These are phyloP conservation scores for Pseudachorutes palmiensis DNA, from an alignment of 1,140 invertebrate species.

Conservation along the genomic window DNA sequence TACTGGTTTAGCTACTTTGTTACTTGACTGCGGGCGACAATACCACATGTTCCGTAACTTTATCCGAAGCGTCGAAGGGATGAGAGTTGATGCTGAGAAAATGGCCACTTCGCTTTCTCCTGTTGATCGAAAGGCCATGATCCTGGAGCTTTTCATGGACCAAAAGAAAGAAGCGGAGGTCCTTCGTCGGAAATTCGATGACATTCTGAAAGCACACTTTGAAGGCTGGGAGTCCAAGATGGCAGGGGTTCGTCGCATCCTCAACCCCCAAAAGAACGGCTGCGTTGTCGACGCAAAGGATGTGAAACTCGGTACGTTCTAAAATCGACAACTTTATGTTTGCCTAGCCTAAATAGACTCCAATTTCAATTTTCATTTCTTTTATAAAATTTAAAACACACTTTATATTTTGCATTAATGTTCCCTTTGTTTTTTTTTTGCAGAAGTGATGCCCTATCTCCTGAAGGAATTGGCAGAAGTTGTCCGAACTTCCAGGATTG, in stretches of 20 bases:
- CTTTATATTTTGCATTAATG: neutral
- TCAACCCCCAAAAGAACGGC: neutral
- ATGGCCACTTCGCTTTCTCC: neutral
- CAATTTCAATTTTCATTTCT: too few species aligned
- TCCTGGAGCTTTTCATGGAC: neutral
- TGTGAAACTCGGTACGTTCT: neutral
- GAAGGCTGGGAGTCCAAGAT: neutral
- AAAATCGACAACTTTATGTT: too few species aligned
- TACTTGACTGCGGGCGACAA: neutral
- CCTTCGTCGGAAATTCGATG: neutral
- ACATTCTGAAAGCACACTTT: neutral
- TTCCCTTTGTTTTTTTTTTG: neutral
- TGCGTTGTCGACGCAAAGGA: neutral
- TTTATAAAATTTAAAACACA: too few species aligned
- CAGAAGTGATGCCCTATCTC: neutral
- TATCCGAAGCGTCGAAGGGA: neutral
- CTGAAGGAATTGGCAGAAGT: neutral
- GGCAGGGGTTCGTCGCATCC: neutral
- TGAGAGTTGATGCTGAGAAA: neutral
- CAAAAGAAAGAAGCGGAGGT: neutral
- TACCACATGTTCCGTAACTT: neutral
- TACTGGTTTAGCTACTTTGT: neutral
- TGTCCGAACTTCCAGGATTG: neutral
- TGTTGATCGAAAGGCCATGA: neutral
- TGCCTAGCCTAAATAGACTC: too few species aligned